A percentile compares a stretch with the other conserved stretches of the same genome.
These are phyloP conservation scores for Sander vitreus DNA, from an alignment of 2,113 vertebrate genomes.

Conservation along the genomic window DNA sequence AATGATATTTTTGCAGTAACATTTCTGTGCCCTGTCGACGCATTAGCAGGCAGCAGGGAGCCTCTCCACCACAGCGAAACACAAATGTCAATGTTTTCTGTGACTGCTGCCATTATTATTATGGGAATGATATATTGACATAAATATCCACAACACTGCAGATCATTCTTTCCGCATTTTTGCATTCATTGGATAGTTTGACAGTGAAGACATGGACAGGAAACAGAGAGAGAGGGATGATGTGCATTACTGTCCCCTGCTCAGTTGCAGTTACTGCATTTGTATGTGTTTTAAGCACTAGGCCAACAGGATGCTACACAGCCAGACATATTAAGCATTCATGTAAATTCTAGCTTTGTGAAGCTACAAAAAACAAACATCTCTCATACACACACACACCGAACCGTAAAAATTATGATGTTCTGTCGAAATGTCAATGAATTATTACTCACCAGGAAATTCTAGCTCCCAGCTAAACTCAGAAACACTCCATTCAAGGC, in stretches of 20 bases:
- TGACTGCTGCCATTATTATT: slow-evolving; percentile 21
- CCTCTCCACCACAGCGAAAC: slow-evolving; percentile 24
- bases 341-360: not conserved
- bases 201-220: not conserved
- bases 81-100: slow-evolving; percentile 45
- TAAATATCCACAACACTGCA: slow-evolving; percentile 17
- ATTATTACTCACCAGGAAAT: not conserved
- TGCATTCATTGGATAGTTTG: not conserved
- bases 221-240: slow-evolving; percentile 4
- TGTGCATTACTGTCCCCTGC: not conserved
- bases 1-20: slow-evolving; percentile 11
- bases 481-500: not conserved
- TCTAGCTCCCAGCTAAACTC: not conserved
- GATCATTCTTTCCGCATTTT: not conserved
- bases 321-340: not conserved
- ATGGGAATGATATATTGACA: slow-evolving; percentile 11
- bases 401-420: not conserved
- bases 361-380: not conserved
- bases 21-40: slow-evolving; percentile 25
- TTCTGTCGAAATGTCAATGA: not conserved
- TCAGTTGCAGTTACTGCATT: not conserved
- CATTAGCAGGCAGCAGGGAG: slow-evolving; percentile 33
- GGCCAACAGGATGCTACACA: not conserved
- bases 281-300: not conserved
- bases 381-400: not conserved